A percentile compares a stretch with the other conserved stretches of the same genome.
These are phyloP conservation scores for Gallinago undulata DNA, from an alignment of 2,113 vertebrate species.

Conservation along the genomic window DNA sequence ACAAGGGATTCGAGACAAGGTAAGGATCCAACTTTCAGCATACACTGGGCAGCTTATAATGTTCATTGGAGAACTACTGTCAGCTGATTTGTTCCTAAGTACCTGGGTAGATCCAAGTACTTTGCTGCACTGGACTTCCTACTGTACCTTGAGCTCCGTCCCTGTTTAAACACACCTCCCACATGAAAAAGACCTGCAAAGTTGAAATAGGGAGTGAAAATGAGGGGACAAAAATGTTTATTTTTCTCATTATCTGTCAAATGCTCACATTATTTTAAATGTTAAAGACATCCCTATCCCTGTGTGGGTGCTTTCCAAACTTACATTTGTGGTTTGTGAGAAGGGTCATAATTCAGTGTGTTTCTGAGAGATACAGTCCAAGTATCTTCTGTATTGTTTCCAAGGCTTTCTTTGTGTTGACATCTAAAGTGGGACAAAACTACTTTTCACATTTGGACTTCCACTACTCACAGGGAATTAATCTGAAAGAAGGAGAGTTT, in stretches of 20 bases:
- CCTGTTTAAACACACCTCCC: neutral
- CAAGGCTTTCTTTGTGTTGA: neutral
- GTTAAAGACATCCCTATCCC: neutral
- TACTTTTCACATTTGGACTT: neutral
- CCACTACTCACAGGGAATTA: neutral
- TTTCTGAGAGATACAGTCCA: neutral
- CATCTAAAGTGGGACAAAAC: neutral
- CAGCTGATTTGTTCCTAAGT: neutral
- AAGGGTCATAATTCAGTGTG: neutral
- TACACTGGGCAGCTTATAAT: neutral
- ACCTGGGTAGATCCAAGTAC: neutral
- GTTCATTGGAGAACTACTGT: neutral
- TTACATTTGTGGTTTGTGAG: neutral
- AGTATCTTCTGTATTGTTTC: neutral
- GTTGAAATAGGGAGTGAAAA: neutral
- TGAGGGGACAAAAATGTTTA: neutral
- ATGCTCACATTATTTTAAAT: neutral
- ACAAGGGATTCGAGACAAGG: constrained; percentile 94
- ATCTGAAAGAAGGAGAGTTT: neutral
- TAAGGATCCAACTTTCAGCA: constrained; percentile 9
- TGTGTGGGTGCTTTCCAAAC: neutral
- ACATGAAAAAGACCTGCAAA: neutral
- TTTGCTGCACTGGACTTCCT: neutral
- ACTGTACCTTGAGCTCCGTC: neutral
- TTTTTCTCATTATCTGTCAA: neutral